Percentiles rank a stretch among this genome's conserved stretches.
Evolutionary conservation across 2,797 vertebrate species (phyloP).

Genomic region (Oreochromis mossambicus): DNA sequence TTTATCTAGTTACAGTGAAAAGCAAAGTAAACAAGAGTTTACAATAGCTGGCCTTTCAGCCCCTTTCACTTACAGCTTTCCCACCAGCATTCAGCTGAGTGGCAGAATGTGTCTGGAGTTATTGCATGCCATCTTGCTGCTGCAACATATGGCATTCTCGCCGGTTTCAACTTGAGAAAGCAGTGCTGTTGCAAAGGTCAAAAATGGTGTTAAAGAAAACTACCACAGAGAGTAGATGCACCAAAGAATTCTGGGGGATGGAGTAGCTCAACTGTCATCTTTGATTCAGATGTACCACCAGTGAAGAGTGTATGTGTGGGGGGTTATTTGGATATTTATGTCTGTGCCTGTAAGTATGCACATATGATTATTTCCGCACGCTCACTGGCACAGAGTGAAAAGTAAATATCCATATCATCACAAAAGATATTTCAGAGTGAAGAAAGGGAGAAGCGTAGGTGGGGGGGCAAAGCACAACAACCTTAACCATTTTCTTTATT

Average conservation of each 20-base stretch:
- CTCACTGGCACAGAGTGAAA: conserved; percentile 40
- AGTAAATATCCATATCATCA: conserved; percentile 67
- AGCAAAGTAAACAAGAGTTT: conserved; percentile 70
- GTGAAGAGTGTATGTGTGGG: conserved; percentile 27
- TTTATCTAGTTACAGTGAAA: conserved; percentile 68
- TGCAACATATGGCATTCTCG: conserved; percentile 40
- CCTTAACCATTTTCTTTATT: conserved; percentile 71
- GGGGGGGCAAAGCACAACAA: conserved; percentile 54
- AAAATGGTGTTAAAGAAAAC: conserved; percentile 63
- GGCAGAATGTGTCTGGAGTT: conserved; percentile 48
- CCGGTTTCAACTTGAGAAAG: conserved; percentile 36
- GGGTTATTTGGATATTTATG: conserved; percentile 55
- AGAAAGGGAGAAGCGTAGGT: neutral
- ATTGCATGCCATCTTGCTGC: conserved; percentile 35
- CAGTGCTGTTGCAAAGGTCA: conserved; percentile 55
- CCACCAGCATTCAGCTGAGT: conserved; percentile 35
- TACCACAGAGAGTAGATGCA: conserved; percentile 47
- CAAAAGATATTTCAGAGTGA: conserved; percentile 55
- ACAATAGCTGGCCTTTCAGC: conserved; percentile 61
- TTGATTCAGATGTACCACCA: conserved; percentile 59
- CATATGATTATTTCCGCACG: conserved; percentile 58
- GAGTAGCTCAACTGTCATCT: conserved; percentile 58
- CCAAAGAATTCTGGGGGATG: conserved; percentile 62
- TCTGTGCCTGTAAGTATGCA: conserved; percentile 54
- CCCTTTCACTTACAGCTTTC: conserved; percentile 44